phyloP scores from a whole-genome alignment of 92 coral and sea anemone species.

The Scolanthus callimorphus region DNA sequence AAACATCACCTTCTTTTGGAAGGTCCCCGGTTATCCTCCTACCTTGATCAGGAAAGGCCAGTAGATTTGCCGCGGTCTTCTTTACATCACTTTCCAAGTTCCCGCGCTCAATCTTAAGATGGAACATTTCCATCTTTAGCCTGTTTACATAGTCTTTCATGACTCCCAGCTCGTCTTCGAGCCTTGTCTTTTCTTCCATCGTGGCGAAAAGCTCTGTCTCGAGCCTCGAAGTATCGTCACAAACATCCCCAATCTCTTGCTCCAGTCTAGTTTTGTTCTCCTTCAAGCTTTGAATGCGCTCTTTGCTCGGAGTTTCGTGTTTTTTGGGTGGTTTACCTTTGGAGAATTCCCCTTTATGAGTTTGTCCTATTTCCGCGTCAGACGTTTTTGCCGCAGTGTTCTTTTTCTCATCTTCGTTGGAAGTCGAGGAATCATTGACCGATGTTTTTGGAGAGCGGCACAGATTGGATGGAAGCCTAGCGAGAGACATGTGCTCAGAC shows the following conservation, averaged over 20 bases:
- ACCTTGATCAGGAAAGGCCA: constrained; percentile 5
- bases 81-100: constrained; percentile 67
- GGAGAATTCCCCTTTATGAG: neutral
- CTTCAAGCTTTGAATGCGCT: constrained; percentile 26
- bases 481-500: neutral
- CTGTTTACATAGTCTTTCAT: constrained; percentile 72
- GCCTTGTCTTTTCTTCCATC: constrained; percentile 81
- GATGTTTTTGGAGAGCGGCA: neutral
- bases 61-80: constrained; percentile 41
- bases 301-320: constrained; percentile 15
- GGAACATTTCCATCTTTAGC: constrained; percentile 72
- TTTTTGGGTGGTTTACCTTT: neutral
- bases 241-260: constrained; percentile 58
- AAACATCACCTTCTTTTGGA: constrained; percentile 19
- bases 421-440: neutral
- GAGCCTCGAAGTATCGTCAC: constrained; percentile 72
- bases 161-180: constrained; percentile 71
- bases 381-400: neutral
- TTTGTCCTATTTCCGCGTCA: neutral
- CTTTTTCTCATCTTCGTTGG: neutral
- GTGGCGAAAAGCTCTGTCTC: constrained; percentile 84
- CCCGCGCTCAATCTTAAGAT: constrained; percentile 72
- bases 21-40: constrained; percentile 12
- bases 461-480: neutral
- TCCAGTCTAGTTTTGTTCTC: constrained; percentile 39